A percentile compares a stretch with the other conserved stretches of the same genome.
Evolutionary conservation across 53 echinoderm and acorn worm species (phyloP).

Genomic region (Henricia sp.): DNA sequence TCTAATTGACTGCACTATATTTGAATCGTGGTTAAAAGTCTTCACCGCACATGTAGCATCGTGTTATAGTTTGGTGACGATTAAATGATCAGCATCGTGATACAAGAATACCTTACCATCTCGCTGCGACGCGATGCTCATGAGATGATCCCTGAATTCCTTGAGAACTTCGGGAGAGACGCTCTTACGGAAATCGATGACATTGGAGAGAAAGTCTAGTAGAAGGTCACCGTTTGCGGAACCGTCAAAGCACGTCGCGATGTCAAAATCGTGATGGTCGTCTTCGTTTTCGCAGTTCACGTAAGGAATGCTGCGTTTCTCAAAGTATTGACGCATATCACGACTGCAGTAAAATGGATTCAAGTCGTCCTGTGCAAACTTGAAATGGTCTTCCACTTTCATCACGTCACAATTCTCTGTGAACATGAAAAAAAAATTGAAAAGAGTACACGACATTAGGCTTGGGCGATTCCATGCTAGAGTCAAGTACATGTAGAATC

Average conservation of each 20-base stretch:
- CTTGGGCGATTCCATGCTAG: too few relatives aligned
- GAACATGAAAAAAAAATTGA: too few relatives aligned
- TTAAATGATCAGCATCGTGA: constrained; percentile 12
- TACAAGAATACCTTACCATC: not conserved
- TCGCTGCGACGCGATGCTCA: not conserved
- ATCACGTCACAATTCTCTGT: constrained; percentile 17
- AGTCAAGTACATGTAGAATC: too few relatives aligned
- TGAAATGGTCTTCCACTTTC: not conserved
- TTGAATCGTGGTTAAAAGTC: too few relatives aligned
- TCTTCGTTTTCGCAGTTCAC: not conserved
- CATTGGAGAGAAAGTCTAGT: constrained; percentile 3
- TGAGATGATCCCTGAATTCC: constrained; percentile 3
- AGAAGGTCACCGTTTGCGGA: constrained; percentile 9
- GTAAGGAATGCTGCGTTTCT: not conserved
- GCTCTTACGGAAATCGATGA: not conserved
- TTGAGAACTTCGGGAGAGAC: not conserved
- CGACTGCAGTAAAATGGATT: not conserved
- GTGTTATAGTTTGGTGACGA: too few relatives aligned
- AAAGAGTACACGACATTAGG: too few relatives aligned
- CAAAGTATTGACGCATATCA: not conserved
- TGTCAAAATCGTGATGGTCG: constrained; percentile 4
- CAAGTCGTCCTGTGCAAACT: constrained; percentile 10
- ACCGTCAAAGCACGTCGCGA: constrained; percentile 8
- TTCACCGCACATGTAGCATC: too few relatives aligned
- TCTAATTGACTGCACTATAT: too few relatives aligned